Evolutionary conservation across 2,888 invertebrate genomes (phyloP), one percentile per base, ranked within the genome.

Genomic region (Zaprionus obscuricornis): DNA sequence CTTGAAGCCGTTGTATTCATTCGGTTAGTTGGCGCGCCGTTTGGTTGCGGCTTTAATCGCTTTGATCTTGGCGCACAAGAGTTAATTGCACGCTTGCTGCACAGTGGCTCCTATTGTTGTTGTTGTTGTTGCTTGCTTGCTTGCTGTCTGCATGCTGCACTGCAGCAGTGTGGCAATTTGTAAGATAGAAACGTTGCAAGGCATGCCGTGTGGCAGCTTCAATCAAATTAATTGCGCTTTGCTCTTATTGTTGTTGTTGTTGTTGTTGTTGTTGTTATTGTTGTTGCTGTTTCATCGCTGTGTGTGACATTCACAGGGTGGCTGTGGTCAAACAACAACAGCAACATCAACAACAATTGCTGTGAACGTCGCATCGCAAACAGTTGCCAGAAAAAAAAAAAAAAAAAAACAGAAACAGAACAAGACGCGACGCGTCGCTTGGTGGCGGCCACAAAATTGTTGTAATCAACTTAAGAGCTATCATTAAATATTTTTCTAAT

Each of bases 61-160:
- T 87, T 87, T 87, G 88, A 87, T 87, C 87, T 87, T 86, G 82
- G 85, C 85, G 85, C 83, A 84, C 84, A 75, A 85, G 69, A 88
- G 87, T 87, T 88, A 87, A 87, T 87, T 87, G 87, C 88, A 86
- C 79, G 87, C 86, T 87, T 86, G 88, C 88, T 78, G 79, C 78
- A 82, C 82, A 82, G 74, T 74, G 78, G 72, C 68, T 55, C 55
- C 42, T 54, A 37, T 54, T 60, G 55, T 45, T 57, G 54, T 29
- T 52, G 59, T 57, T 58, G 56, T 5, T 39, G 49, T 22, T 51
- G 49, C 16, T 54, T 57, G 31, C 18, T 55, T 33, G 42, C 40
- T 20, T 33, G 56, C 24, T 56, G 33, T 39, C 17, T 39, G 55
- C 55, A 45, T 39, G 52, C 16, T 20, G 37, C 20, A 17, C 31